These are phyloP conservation scores for Shinisaurus crocodilurus DNA, from an alignment of 2,113 vertebrate genomes.

Conservation along the genomic window DNA sequence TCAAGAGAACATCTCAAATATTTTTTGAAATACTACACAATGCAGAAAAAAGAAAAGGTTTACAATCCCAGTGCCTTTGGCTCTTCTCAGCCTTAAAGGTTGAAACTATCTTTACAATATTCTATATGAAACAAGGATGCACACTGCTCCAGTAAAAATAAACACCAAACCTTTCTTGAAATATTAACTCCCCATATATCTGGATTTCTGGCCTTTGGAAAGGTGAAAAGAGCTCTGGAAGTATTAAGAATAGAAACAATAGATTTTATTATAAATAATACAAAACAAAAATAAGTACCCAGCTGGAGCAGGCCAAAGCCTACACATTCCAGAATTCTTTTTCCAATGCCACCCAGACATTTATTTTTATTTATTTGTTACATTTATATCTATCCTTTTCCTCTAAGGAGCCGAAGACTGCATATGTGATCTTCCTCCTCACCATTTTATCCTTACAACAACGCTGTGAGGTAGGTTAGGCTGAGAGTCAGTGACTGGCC, in stretches of 20 bases:
- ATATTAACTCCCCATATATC: neutral
- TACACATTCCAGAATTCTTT: neutral
- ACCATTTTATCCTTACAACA: too few species aligned
- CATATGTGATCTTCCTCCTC: too few species aligned
- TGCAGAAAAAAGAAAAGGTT: neutral
- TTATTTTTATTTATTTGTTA: too few species aligned
- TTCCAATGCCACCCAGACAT: neutral
- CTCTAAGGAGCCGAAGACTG: too few species aligned
- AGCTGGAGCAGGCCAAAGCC: neutral
- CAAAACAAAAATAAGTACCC: neutral
- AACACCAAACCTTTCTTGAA: neutral
- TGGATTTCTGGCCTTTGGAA: neutral
- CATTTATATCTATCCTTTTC: too few species aligned
- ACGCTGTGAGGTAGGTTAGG: too few species aligned
- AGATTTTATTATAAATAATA: too few species aligned
- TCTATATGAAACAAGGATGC: fast-evolving
- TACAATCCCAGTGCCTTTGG: neutral
- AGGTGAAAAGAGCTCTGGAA: neutral
- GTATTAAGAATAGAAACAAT: neutral
- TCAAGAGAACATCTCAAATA: neutral
- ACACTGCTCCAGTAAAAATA: neutral
- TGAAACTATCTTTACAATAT: neutral
- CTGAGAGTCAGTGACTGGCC: too few species aligned
- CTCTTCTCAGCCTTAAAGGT: neutral
- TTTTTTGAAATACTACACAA: constrained; percentile 14